Evolutionary conservation across 2,888 invertebrate species (phyloP), one percentile per base, ranked within the genome.

Genomic region (Melanargia galathea): DNA sequence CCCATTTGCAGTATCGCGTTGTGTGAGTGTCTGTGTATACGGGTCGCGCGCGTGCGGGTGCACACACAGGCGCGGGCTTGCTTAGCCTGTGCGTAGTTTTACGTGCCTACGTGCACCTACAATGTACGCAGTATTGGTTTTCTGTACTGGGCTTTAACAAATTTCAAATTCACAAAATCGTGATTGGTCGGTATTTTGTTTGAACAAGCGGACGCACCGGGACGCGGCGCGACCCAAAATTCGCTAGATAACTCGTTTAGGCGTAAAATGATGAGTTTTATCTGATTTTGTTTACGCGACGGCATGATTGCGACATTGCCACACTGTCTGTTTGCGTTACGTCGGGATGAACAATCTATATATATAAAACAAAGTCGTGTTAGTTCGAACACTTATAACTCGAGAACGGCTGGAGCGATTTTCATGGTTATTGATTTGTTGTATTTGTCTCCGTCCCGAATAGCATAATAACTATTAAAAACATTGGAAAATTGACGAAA

Each of bases 141-240:
- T 89, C 89, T 87, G 87, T 87, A 86, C 83, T 84, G 82, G 84
- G 86, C 84, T 87, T 88, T 82, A 89, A 87, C 88, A 89, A 90
- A 90, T 90, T 90, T 90, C 86, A 90, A 90, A 89, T 90, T 91
- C 90, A 87, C 87, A 90, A 91, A 90, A 86, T 89, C 85, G 86
- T 87, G 90, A 90, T 90, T 90, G 90, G 90, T 83, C 79, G 80
- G 81, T 83, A 87, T 90, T 88, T 88, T 89, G 89, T 90, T 90
- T 90, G 89, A 77, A 82, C 83, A 88, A 86, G 80, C 84, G 79
- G 71, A 83, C 85, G 81, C 84, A 78, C 77, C 74, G 71, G 68
- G 70, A 76, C 59, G 72, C 71, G 73, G 74, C 71, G 69, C 70
- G 74, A 83, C 78, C 83, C 83, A 82, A 85, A 84, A 84, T 85